Evolutionary conservation across 2,113 vertebrate species (phyloP).

Genomic region (Dryoscopus gambensis): DNA sequence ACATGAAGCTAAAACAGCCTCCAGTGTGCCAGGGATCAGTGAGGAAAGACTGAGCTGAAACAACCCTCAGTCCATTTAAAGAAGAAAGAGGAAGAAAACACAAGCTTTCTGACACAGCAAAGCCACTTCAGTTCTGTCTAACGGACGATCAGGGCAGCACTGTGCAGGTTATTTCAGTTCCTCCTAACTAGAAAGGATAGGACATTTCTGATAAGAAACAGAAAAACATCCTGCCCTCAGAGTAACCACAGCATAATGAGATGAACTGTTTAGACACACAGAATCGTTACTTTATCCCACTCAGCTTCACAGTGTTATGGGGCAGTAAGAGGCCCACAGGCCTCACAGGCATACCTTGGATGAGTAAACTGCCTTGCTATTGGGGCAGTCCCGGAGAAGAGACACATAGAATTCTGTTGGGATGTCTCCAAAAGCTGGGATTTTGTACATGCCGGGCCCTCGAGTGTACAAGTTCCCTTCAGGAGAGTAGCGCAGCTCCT

Average conservation of each 20-base stretch:
- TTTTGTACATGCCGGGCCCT: conserved; percentile 95
- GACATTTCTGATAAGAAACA: neutral
- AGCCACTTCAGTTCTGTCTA: neutral
- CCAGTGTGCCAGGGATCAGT: neutral
- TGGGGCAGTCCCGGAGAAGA: conserved; percentile 87
- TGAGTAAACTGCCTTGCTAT: conserved; percentile 87
- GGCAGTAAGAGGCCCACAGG: neutral
- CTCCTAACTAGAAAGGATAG: neutral
- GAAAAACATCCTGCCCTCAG: neutral
- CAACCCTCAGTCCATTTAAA: neutral
- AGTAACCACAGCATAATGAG: neutral
- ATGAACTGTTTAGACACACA: neutral
- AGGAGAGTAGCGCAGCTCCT: conserved; percentile 90
- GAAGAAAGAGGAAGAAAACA: neutral
- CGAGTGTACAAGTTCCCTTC: conserved; percentile 85
- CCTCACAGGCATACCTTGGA: conserved; percentile 81
- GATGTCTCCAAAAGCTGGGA: conserved; percentile 91
- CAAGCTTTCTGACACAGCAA: neutral
- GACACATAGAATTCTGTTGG: conserved; percentile 84
- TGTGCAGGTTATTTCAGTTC: neutral
- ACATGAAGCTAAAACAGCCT: neutral
- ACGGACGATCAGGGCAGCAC: neutral
- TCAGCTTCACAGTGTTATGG: neutral
- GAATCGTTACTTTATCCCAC: neutral
- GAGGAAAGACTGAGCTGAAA: neutral